Conservation (phyloP, 2,888 invertebrate genomes). For the Saturnia pavonia region DNA sequence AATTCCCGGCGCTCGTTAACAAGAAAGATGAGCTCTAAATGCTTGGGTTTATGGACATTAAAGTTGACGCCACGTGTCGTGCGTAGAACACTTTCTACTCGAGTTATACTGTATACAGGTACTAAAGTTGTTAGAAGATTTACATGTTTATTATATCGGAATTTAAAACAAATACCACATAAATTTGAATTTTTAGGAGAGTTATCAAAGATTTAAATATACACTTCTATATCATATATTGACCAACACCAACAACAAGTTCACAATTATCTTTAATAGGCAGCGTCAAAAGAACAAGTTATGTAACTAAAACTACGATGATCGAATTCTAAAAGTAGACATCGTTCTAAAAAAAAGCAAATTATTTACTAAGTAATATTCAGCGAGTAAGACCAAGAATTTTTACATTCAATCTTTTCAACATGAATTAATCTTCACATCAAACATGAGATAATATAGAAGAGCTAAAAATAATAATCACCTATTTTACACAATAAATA, state of each 20-base stretch:
- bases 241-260: not conserved
- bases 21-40: conserved; percentile 80
- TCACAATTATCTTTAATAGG: not conserved
- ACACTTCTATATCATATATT: not conserved
- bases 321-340: not conserved
- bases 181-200: not conserved
- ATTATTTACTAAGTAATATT: no score
- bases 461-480: no score
- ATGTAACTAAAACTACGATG: not conserved
- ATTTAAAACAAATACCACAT: not conserved
- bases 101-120: conserved; percentile 16
- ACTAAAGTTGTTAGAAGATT: conserved; percentile 11
- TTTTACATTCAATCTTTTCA: no score
- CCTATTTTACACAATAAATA: not conserved
- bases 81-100: conserved; percentile 50
- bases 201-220: not conserved
- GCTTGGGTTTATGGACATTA: conserved; percentile 76
- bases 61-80: conserved; percentile 72
- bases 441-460: no score
- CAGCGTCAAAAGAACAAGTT: not conserved
- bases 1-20: conserved; percentile 74
- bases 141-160: not conserved
- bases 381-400: no score
- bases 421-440: no score
- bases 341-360: no score